Evolutionary conservation across 2,888 invertebrate species (phyloP).

Genomic region (Melinopterus prodromus): DNA sequence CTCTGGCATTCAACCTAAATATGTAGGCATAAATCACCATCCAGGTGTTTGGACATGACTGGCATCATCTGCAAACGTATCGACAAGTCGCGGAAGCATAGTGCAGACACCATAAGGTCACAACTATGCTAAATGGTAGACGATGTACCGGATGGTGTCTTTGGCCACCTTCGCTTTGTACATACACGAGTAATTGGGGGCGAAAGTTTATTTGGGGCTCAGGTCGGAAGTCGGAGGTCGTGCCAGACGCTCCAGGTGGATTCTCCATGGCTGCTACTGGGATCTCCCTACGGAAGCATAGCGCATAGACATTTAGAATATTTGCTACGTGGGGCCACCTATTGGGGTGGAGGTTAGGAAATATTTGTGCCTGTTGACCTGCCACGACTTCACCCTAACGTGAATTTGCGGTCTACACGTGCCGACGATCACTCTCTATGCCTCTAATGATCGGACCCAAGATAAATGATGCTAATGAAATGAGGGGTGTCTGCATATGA

Average conservation of each 20-base stretch:
- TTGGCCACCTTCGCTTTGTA: constrained; percentile 21
- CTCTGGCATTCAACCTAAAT: background rate
- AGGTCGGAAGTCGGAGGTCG: constrained; percentile 43
- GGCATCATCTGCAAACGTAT: background rate
- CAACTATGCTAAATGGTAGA: background rate
- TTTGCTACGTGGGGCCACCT: background rate
- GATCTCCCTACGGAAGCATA: background rate
- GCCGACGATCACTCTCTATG: background rate
- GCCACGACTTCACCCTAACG: background rate
- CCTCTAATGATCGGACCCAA: background rate
- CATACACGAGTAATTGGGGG: constrained; percentile 34
- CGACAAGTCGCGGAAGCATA: background rate
- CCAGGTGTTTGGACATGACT: constrained; percentile 5
- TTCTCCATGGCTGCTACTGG: background rate
- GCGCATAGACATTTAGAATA: background rate
- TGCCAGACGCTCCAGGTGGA: constrained; percentile 44
- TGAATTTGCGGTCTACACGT: background rate
- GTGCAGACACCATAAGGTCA: constrained; percentile 22
- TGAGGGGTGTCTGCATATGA: background rate
- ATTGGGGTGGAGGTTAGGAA: background rate
- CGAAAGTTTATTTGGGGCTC: constrained; percentile 35
- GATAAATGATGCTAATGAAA: background rate
- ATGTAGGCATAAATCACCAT: background rate
- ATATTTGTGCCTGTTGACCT: background rate
- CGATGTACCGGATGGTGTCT: constrained; percentile 5